Conservation (phyloP, 2,797 vertebrate species). For the Lates japonicus region DNA sequence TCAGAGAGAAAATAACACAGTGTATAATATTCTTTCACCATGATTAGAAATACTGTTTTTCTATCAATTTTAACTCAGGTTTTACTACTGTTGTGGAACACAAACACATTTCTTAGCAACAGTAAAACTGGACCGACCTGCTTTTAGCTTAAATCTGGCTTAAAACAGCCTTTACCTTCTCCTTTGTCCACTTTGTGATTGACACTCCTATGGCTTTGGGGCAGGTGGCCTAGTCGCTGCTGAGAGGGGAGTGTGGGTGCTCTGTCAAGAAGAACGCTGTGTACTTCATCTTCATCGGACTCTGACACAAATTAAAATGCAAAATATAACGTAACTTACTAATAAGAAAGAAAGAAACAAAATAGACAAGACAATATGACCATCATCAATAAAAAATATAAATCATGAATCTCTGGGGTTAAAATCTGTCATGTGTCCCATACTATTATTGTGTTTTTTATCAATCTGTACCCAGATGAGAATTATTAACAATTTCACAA, state of each 20-base stretch:
- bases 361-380: background rate
- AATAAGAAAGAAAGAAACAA: background rate
- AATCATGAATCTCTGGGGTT: background rate
- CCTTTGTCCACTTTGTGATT: background rate
- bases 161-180: background rate
- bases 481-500: too few relatives aligned
- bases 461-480: too few relatives aligned
- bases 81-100: background rate
- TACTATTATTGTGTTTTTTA: background rate
- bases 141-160: background rate
- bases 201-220: accelerated
- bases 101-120: background rate
- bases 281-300: background rate
- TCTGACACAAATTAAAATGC: conserved; percentile 19
- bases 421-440: background rate
- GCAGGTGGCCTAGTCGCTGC: accelerated
- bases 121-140: background rate
- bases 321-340: background rate
- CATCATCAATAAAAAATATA: background rate
- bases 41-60: background rate
- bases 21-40: background rate
- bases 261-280: accelerated
- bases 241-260: background rate
- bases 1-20: background rate
- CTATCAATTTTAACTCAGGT: background rate